Evolutionary conservation across 2,113 vertebrate genomes (phyloP).

Genomic region (Cephalophus harveyi): DNA sequence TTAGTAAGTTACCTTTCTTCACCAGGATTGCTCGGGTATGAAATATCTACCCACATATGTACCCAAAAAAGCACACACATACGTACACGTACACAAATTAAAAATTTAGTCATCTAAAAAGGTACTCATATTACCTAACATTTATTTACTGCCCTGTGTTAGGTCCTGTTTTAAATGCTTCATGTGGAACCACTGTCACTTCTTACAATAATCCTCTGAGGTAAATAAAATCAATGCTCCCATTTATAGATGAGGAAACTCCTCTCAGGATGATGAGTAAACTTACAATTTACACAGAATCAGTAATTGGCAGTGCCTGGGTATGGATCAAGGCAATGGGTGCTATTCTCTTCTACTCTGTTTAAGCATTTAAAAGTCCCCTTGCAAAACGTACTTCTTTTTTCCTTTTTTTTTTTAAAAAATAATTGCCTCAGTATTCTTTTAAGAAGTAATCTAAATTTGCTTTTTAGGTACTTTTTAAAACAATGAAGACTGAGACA

Average conservation of each 20-base stretch:
- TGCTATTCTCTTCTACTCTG: background rate
- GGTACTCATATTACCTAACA: background rate
- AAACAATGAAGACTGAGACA: background rate
- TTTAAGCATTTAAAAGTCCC: background rate
- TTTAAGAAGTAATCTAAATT: background rate
- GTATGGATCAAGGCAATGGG: background rate
- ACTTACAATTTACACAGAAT: background rate
- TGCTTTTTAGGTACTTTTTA: background rate
- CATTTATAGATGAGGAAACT: background rate
- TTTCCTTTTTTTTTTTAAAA: too few relatives aligned
- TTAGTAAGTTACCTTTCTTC: background rate
- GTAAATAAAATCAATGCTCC: background rate
- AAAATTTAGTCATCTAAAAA: background rate
- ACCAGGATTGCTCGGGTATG: background rate
- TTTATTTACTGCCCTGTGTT: background rate
- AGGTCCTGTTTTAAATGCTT: background rate
- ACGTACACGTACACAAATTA: background rate
- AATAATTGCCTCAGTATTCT: background rate
- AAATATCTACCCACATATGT: background rate
- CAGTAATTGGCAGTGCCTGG: background rate
- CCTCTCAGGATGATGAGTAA: background rate
- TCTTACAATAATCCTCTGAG: background rate
- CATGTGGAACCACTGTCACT: background rate
- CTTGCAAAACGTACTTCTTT: background rate
- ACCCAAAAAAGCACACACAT: background rate